phyloP scores from a whole-genome alignment of 2,888 invertebrate genomes.

The Erynnis tages region DNA sequence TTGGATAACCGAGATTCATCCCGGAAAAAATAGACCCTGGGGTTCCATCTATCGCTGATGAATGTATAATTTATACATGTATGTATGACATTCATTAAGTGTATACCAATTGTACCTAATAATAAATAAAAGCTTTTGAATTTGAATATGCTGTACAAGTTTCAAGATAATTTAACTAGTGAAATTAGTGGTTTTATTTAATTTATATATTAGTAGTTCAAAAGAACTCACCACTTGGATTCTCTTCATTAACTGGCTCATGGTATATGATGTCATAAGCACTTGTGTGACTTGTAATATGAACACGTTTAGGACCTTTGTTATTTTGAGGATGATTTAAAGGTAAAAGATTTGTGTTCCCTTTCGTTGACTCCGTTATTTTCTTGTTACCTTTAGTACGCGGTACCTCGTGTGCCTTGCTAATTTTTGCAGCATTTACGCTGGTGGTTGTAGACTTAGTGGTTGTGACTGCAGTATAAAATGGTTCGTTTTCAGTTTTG shows the following conservation, averaged over 20 bases:
- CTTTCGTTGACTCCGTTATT: background rate
- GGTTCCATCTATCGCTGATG: too few relatives aligned
- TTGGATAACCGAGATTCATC: too few relatives aligned
- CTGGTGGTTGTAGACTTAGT: background rate
- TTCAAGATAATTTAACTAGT: background rate
- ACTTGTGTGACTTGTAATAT: slow-evolving; percentile 33
- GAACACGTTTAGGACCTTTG: slow-evolving; percentile 28
- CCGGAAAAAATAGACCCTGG: too few relatives aligned
- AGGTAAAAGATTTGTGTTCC: background rate
- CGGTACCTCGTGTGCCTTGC: background rate
- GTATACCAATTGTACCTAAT: too few relatives aligned
- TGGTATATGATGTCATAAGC: slow-evolving; percentile 36
- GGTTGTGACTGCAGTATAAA: background rate
- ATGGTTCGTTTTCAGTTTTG: background rate
- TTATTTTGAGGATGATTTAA: background rate
- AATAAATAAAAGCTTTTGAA: too few relatives aligned
- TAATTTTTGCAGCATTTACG: background rate
- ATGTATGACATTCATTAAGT: too few relatives aligned
- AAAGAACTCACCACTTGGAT: background rate
- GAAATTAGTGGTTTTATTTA: too few relatives aligned
- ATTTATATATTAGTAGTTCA: too few relatives aligned
- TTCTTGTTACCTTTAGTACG: too few relatives aligned
- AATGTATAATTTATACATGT: too few relatives aligned
- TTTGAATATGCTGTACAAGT: too few relatives aligned
- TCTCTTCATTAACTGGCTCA: slow-evolving; percentile 11